These are phyloP conservation scores for Pristionchus entomophagus DNA, from an alignment of 2,888 invertebrate genomes.

Conservation along the genomic window DNA sequence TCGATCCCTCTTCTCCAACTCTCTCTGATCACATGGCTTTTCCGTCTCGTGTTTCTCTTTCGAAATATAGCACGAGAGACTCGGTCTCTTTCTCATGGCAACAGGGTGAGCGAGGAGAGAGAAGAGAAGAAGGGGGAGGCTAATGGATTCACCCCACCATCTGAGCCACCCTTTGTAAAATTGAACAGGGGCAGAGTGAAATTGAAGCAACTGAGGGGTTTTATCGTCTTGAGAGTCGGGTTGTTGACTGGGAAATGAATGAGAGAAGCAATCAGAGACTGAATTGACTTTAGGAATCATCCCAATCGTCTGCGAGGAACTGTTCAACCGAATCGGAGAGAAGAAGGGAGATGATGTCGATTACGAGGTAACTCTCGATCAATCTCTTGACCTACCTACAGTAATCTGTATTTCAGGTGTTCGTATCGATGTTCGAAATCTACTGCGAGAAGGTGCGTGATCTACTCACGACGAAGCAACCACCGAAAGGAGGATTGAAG, in stretches of 20 bases:
- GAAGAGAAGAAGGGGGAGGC: background rate
- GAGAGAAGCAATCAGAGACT: background rate
- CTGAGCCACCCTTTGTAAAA: background rate
- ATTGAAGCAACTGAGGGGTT: conserved; percentile 22
- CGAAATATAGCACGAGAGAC: background rate
- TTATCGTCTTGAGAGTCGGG: conserved; percentile 3
- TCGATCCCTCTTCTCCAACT: background rate
- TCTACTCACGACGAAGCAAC: conserved; percentile 64
- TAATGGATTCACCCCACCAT: conserved; percentile 16
- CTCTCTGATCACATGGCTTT: background rate
- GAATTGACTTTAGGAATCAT: conserved; percentile 78
- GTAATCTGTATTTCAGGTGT: conserved; percentile 76
- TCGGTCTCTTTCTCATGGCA: conserved; percentile 4
- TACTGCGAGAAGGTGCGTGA: conserved; percentile 79
- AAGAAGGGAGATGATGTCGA: conserved; percentile 76
- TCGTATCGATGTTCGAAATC: conserved; percentile 81
- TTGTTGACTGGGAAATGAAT: conserved; percentile 20
- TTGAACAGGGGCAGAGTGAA: conserved; percentile 19
- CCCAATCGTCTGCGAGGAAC: conserved; percentile 79
- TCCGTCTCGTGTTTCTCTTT: no score
- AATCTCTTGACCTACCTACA: background rate
- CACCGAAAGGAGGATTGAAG: conserved; percentile 78
- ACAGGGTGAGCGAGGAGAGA: background rate
- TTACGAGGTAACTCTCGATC: conserved; percentile 74
- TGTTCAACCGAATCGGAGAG: conserved; percentile 79